These are phyloP conservation scores for Platyrinchus mystaceus DNA, from an alignment of 2,797 vertebrate species.

Conservation along the genomic window DNA sequence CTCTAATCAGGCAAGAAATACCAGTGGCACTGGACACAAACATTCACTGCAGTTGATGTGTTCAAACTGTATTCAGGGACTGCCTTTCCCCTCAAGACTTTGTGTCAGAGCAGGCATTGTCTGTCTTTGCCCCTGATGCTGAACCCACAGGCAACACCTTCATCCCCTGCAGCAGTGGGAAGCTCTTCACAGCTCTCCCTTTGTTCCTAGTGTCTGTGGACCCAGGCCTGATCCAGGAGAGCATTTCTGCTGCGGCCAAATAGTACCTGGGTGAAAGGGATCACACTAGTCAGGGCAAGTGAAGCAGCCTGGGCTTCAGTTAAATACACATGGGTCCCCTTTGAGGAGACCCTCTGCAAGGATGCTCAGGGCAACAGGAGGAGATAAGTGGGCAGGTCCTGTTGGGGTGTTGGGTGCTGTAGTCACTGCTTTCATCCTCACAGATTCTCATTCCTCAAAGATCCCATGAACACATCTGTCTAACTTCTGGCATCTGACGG, in stretches of 20 bases:
- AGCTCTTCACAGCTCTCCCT: not conserved
- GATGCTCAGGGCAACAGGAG: rapidly evolving
- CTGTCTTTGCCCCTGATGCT: not conserved
- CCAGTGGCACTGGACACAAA: not conserved
- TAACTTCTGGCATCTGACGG: not conserved
- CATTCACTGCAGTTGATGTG: not conserved
- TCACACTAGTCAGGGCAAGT: rapidly evolving
- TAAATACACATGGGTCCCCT: not conserved
- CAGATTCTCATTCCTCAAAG: not conserved
- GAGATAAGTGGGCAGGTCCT: not conserved
- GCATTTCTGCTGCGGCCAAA: not conserved
- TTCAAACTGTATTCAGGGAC: not conserved
- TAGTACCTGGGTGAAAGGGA: not conserved
- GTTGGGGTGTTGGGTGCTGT: rapidly evolving
- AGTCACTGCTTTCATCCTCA: not conserved
- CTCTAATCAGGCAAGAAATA: not conserved
- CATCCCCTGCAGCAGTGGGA: rapidly evolving
- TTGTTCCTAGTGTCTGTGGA: not conserved
- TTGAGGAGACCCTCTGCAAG: not conserved
- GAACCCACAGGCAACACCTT: rapidly evolving
- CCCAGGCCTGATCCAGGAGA: not conserved
- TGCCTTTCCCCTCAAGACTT: not conserved
- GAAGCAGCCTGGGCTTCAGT: not conserved
- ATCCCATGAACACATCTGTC: not conserved
- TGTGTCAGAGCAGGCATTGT: not conserved